Base-by-base conservation (phyloP, 2,113 vertebrate genomes). In the Collichthys lucidus region DNA sequence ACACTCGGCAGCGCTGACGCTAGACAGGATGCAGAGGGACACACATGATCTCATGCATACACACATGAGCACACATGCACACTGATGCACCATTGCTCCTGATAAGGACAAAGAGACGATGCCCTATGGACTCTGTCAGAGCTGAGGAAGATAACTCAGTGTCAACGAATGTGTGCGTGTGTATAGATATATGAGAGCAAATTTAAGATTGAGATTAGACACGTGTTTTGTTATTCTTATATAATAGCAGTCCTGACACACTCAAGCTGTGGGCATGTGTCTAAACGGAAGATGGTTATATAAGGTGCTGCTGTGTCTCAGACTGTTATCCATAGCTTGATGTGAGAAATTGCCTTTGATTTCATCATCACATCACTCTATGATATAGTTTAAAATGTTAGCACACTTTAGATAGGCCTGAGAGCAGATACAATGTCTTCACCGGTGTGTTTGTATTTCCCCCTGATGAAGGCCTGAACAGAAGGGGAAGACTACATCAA, bases 251-350 rank as follows among this genome's bases (percentile, higher is more conserved):
- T 62, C 19, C 12, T 44, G 44, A 82, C 77, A 74, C 56, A 19
- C 68, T 70, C 60, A 26, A 64, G 85, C 87, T 86, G 74, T 80
- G 81, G 85, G 84, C 89, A 82, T 88, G 81, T 47, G 74, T 71
- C 87, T 88, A 87, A 91, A 91, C 86, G 82, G 87, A 85, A 89
- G 73, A 60, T 47, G 24, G 79, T 92, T 92, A 90, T 77, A 63
- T 90, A 92, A 93, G 73, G 20, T 26, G 63, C 62, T 62, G 53
- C 60, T 75, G 65, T 56, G 66, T 85, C 81, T 75, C 62, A 63
- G 59, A 64, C 42, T 20, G 29, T 80, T 76, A 86, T 71, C 26
- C 44, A 29, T 55, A 60, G 57, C 70, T 65, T 62, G 12, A 67
- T 11, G 9, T 40, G 19, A 55, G 12, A 78, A 31, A 64, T n/a